A percentile compares a stretch with the other conserved stretches of the same genome.
Conservation (phyloP, 2,888 invertebrate species). For the Plebejus argus region DNA sequence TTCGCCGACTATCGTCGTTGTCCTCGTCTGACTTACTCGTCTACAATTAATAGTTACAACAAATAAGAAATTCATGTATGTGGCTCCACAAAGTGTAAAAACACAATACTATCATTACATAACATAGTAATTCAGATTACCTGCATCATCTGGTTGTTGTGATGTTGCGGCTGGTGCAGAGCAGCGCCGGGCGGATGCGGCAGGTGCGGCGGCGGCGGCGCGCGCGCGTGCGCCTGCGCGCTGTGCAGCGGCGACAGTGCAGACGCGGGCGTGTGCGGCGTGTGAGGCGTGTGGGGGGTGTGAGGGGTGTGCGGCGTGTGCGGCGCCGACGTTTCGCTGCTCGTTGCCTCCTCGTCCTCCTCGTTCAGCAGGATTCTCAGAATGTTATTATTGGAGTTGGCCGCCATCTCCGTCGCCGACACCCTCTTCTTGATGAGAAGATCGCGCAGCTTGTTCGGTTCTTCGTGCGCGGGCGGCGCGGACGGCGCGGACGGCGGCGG, state of each 20-base stretch:
- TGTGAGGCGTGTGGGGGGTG: constrained; percentile 54
- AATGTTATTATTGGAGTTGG: constrained; percentile 66
- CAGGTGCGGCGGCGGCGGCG: constrained; percentile 44
- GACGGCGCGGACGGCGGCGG: constrained; percentile 59
- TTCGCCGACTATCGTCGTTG: constrained; percentile 82
- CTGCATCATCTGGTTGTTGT: constrained; percentile 54
- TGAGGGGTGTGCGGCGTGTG: constrained; percentile 69
- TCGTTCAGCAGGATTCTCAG: constrained; percentile 70
- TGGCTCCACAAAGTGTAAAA: background rate
- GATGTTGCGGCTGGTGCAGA: constrained; percentile 44
- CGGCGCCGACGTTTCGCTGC: constrained; percentile 69
- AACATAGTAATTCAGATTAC: constrained; percentile 48
- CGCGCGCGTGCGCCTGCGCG: constrained; percentile 48
- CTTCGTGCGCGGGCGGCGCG: constrained; percentile 66
- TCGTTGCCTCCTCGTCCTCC: constrained; percentile 71
- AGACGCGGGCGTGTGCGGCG: constrained; percentile 54
- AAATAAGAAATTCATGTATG: background rate
- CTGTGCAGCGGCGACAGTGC: constrained; percentile 49
- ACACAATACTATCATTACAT: background rate
- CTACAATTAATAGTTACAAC: constrained; percentile 75
- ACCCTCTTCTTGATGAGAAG: constrained; percentile 80
- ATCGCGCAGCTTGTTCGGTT: constrained; percentile 81
- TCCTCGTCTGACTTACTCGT: constrained; percentile 92
- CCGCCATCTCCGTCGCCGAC: constrained; percentile 57
- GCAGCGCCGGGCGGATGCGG: constrained; percentile 46